Evolutionary conservation across 2,888 invertebrate species (phyloP).

Genomic region (Monochamus alternatus): DNA sequence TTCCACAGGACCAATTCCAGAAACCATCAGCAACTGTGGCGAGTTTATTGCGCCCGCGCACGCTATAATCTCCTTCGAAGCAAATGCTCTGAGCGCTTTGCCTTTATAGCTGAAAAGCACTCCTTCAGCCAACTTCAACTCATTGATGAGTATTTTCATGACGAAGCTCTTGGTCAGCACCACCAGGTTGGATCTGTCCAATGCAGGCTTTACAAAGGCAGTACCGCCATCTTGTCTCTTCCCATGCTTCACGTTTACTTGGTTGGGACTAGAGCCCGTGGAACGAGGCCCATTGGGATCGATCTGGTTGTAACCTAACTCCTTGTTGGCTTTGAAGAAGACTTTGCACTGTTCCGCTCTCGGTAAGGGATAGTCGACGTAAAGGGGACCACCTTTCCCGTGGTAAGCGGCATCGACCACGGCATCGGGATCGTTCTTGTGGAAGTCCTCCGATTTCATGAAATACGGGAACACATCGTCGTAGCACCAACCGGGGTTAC

Average conservation of each 20-base stretch:
- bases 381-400: constrained; percentile 39
- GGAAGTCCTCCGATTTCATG: constrained; percentile 56
- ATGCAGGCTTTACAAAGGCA: constrained; percentile 82
- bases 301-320: constrained; percentile 78
- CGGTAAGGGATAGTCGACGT: constrained; percentile 47
- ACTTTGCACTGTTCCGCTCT: constrained; percentile 42
- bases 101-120: constrained; percentile 79
- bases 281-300: constrained; percentile 80
- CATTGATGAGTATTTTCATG: constrained; percentile 74
- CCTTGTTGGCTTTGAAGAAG: constrained; percentile 60
- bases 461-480: constrained; percentile 73
- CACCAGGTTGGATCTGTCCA: constrained; percentile 78
- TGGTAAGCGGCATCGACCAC: constrained; percentile 46
- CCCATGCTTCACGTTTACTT: constrained; percentile 80
- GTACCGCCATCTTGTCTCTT: constrained; percentile 83
- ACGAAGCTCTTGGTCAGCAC: constrained; percentile 81
- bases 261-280: constrained; percentile 79
- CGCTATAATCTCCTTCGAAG: constrained; percentile 83
- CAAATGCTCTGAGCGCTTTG: constrained; percentile 72
- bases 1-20: constrained; percentile 81
- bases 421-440: constrained; percentile 40
- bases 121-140: constrained; percentile 75
- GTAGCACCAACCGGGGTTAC: constrained; percentile 72
- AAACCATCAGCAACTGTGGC: constrained; percentile 87
- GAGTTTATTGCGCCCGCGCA: constrained; percentile 86